phyloP scores from a whole-genome alignment of 2,888 invertebrate species.

The Pelosia muscerda region DNA sequence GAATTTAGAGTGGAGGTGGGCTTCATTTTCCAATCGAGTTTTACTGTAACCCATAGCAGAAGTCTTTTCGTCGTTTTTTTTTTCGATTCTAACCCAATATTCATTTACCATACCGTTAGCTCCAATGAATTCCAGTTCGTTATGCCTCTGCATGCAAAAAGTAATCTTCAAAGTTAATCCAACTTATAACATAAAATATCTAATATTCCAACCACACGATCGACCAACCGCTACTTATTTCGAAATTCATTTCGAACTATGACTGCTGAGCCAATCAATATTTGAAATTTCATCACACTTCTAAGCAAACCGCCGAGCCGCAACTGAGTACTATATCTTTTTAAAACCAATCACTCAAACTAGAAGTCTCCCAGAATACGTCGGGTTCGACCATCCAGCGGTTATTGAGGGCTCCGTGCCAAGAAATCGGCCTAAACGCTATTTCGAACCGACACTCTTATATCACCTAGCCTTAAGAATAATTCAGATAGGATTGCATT shows the following conservation, averaged over 20 bases:
- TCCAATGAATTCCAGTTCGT: too few relatives aligned
- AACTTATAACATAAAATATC: background rate
- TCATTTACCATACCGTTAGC: too few relatives aligned
- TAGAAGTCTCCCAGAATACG: conserved; percentile 47
- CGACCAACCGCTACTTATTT: background rate
- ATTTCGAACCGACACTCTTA: conserved; percentile 62
- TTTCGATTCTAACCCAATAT: too few relatives aligned
- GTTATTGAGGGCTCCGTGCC: conserved; percentile 70
- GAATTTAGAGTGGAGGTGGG: background rate
- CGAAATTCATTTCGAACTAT: background rate
- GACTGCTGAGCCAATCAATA: background rate
- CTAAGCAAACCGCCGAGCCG: conserved; percentile 1
- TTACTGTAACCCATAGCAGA: too few relatives aligned
- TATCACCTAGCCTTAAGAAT: conserved; percentile 61
- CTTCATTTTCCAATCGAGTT: too few relatives aligned
- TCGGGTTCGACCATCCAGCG: conserved; percentile 34
- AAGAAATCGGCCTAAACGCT: conserved; percentile 74
- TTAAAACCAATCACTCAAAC: conserved; percentile 38
- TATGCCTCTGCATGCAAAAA: too few relatives aligned
- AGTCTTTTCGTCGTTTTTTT: too few relatives aligned
- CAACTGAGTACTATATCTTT: conserved; percentile 14
- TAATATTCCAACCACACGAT: background rate
- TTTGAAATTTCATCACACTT: background rate
- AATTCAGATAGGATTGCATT: conserved; percentile 67
- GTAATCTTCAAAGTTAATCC: too few relatives aligned